A percentile compares a stretch with the other conserved stretches of the same genome.
Evolutionary conservation across 2,888 invertebrate species (phyloP).

Genomic region (Cordylochernes scorpioides): DNA sequence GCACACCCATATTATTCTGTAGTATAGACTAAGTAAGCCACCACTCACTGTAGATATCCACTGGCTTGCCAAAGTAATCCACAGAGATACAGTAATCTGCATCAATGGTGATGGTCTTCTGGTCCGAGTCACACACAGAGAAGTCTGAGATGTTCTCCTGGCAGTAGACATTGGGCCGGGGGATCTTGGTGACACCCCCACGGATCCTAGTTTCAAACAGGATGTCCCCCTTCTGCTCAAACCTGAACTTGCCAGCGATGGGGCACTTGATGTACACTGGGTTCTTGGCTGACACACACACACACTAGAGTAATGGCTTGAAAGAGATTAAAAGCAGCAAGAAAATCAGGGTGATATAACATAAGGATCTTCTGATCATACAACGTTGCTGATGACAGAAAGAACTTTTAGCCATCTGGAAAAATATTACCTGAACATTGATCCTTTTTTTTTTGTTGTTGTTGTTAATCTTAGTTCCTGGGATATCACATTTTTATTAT

Average conservation of each 20-base stretch:
- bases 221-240: constrained; percentile 67
- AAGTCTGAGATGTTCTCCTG: constrained; percentile 80
- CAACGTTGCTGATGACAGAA: too few species aligned
- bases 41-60: constrained; percentile 58
- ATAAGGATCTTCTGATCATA: too few species aligned
- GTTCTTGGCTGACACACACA: constrained; percentile 28
- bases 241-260: constrained; percentile 83
- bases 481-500: too few species aligned
- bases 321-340: too few species aligned
- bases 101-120: constrained; percentile 75
- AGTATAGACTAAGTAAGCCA: too few species aligned
- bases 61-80: constrained; percentile 72
- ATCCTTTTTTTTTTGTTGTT: too few species aligned
- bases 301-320: too few species aligned
- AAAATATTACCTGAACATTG: too few species aligned
- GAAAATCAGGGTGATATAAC: too few species aligned
- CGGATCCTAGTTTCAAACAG: constrained; percentile 73
- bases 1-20: too few species aligned
- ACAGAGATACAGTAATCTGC: constrained; percentile 89
- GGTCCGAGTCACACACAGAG: constrained; percentile 79
- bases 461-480: too few species aligned
- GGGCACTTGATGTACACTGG: constrained; percentile 81
- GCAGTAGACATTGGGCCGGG: constrained; percentile 70
- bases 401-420: too few species aligned
- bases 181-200: constrained; percentile 77